A percentile compares a stretch with the other conserved stretches of the same genome.
These are phyloP conservation scores for Sphaerophoria taeniata DNA, from an alignment of 2,888 invertebrate species.

Conservation along the genomic window DNA sequence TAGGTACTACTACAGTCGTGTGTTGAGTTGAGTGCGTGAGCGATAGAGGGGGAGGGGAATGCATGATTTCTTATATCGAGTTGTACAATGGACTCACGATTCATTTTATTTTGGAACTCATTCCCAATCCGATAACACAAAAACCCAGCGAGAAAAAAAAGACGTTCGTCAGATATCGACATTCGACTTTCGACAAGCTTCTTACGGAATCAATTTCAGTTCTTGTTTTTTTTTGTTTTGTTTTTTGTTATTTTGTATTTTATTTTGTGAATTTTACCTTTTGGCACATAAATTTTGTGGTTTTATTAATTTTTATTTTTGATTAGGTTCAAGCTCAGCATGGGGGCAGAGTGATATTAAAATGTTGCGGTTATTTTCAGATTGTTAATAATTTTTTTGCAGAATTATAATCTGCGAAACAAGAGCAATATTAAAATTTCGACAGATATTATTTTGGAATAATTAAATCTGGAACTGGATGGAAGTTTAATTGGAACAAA, in stretches of 20 bases:
- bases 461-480: constrained; percentile 65
- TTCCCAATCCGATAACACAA: constrained; percentile 22
- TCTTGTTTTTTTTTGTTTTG: background rate
- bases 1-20: background rate
- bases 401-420: constrained; percentile 43
- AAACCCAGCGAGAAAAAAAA: background rate
- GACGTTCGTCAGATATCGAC: constrained; percentile 34
- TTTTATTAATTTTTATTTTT: constrained; percentile 54
- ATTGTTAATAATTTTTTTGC: constrained; percentile 5
- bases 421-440: constrained; percentile 64
- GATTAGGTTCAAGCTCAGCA: constrained; percentile 19
- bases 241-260: constrained; percentile 3
- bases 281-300: constrained; percentile 41
- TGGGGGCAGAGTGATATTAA: background rate
- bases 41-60: too few relatives aligned
- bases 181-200: constrained; percentile 5
- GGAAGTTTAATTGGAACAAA: constrained; percentile 51
- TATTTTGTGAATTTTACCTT: constrained; percentile 41
- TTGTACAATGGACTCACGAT: constrained; percentile 61
- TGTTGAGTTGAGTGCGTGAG: too few relatives aligned
- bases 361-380: constrained; percentile 28
- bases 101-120: constrained; percentile 68
- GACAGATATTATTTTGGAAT: constrained; percentile 60
- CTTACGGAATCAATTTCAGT: constrained; percentile 45
- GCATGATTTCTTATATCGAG: background rate